phyloP scores from a whole-genome alignment of 2,113 vertebrate genomes.

The Mohoua ochrocephala region DNA sequence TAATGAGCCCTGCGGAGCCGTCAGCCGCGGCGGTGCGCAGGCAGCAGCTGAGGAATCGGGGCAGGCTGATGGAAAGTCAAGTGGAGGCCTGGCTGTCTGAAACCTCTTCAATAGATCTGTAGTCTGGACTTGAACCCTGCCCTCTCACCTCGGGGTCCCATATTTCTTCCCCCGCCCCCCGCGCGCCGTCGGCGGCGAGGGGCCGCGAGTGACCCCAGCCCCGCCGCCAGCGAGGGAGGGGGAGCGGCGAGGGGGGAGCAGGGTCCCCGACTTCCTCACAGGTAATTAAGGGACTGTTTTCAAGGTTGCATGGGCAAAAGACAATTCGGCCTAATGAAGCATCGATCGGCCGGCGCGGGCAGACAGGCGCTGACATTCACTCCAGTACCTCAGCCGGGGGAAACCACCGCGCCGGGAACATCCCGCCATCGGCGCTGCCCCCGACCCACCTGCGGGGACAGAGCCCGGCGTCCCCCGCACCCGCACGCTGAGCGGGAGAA shows the following conservation, averaged over 20 bases:
- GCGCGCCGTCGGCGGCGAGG: constrained; percentile 36
- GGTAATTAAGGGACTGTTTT: constrained; percentile 78
- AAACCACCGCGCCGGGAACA: not conserved
- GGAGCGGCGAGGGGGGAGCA: not conserved
- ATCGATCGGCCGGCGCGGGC: constrained; percentile 68
- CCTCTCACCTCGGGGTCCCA: constrained; percentile 66
- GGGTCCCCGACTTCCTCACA: constrained; percentile 63
- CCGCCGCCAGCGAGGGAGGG: not conserved
- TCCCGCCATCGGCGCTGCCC: constrained; percentile 12
- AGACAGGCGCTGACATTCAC: constrained; percentile 55
- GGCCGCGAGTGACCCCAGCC: constrained; percentile 58
- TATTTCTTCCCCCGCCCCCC: constrained; percentile 23
- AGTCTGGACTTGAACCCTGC: constrained; percentile 75
- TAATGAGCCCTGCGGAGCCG: not conserved
- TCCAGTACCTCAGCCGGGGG: constrained; percentile 26
- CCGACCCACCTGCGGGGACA: not conserved
- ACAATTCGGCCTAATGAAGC: constrained; percentile 75
- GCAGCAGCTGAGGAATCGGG: constrained; percentile 26
- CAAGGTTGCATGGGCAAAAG: constrained; percentile 78
- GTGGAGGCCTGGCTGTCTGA: constrained; percentile 71
- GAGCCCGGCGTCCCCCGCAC: not conserved
- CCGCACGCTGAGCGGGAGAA: not conserved
- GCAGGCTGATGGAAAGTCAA: constrained; percentile 68
- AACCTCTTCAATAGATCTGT: constrained; percentile 69
- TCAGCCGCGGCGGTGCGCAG: not conserved